These are phyloP conservation scores for Cantharis lateralis DNA, from an alignment of 2,888 invertebrate species.

Conservation along the genomic window DNA sequence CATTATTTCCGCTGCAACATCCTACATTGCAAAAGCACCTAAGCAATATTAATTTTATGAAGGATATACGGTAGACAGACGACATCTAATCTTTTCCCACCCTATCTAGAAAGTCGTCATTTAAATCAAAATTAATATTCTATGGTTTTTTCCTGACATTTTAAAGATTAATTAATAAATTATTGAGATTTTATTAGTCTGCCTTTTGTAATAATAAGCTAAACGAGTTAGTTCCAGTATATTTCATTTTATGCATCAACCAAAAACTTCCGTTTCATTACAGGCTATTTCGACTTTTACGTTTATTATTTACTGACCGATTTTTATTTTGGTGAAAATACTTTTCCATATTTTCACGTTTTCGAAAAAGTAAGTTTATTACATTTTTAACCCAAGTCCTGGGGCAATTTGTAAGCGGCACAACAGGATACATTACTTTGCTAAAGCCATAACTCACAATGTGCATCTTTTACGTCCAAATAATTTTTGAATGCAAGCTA, in stretches of 20 bases:
- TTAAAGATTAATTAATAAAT: background rate
- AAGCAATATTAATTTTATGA: too few relatives aligned
- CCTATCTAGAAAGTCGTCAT: background rate
- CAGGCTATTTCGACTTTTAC: background rate
- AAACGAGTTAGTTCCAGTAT: background rate
- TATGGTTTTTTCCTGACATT: background rate
- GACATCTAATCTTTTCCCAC: too few relatives aligned
- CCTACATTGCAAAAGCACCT: too few relatives aligned
- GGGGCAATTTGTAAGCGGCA: slow-evolving; percentile 16
- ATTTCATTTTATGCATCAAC: background rate
- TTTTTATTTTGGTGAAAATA: background rate
- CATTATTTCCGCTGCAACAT: too few relatives aligned
- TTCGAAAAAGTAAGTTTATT: slow-evolving; percentile 5
- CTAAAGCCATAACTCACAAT: slow-evolving; percentile 7
- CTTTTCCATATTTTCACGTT: background rate
- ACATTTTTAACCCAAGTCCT: slow-evolving; percentile 13
- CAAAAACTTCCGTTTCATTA: background rate
- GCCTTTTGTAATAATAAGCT: background rate
- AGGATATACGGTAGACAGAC: too few relatives aligned
- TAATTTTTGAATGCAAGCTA: background rate
- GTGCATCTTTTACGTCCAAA: slow-evolving; percentile 9
- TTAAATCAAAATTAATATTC: background rate
- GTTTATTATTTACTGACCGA: background rate
- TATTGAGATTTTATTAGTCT: background rate
- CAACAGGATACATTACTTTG: slow-evolving; percentile 20